Evolutionary conservation across 2,113 vertebrate genomes (phyloP).

Genomic region (Coregonus clupeaformis): DNA sequence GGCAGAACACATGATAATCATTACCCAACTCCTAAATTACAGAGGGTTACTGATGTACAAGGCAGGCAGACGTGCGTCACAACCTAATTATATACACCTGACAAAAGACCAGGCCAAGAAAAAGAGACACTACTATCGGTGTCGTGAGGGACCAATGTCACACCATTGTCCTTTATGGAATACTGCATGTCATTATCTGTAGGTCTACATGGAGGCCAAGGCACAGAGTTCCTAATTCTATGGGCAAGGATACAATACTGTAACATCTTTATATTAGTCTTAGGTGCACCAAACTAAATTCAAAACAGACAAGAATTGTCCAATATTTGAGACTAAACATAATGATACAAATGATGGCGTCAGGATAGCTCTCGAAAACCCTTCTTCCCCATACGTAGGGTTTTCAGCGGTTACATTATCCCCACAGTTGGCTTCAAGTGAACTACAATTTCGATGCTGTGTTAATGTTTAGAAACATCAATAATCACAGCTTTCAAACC

Average conservation of each 20-base stretch:
- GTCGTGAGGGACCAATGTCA: not conserved
- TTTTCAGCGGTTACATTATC: no score
- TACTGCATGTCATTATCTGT: not conserved
- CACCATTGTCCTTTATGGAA: not conserved
- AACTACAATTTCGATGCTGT: no score
- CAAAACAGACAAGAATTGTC: not conserved
- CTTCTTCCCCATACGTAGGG: no score
- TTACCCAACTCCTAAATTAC: constrained; percentile 14
- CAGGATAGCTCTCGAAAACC: not conserved
- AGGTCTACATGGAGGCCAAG: no score
- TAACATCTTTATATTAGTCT: not conserved
- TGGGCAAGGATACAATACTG: not conserved
- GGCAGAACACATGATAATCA: constrained; percentile 14
- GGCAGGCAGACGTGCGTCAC: constrained; percentile 4
- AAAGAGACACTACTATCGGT: not conserved
- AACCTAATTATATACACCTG: constrained; percentile 12
- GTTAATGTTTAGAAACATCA: no score
- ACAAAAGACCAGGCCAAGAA: constrained; percentile 1
- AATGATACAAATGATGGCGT: not conserved
- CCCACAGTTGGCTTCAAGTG: no score
- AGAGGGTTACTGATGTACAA: constrained; percentile 15
- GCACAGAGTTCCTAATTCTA: not conserved
- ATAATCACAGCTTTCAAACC: no score
- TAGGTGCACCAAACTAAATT: not conserved
- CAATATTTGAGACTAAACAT: not conserved